These are phyloP conservation scores for Brachionus plicatilis DNA, from an alignment of 1,140 invertebrate genomes.

Conservation along the genomic window DNA sequence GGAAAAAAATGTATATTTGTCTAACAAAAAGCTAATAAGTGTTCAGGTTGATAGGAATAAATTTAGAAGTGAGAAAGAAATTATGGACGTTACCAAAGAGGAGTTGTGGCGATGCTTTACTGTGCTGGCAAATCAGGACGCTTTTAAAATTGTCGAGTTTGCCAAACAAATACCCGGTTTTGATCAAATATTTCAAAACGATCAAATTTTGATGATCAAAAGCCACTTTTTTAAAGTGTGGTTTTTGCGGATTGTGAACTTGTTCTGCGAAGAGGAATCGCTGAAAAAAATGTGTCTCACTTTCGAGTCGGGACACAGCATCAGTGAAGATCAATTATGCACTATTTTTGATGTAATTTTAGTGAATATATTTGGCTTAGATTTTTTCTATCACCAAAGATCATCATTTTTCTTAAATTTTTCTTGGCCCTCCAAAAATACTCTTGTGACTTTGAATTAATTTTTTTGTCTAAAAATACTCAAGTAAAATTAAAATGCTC, in stretches of 20 bases:
- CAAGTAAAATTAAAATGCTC: too few relatives aligned
- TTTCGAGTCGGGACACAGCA: not conserved
- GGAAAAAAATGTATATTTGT: not conserved
- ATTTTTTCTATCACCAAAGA: too few relatives aligned
- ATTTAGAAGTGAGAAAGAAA: not conserved
- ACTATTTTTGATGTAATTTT: not conserved
- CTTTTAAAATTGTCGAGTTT: conserved; percentile 18
- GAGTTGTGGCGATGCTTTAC: conserved; percentile 9
- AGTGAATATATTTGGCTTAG: not conserved
- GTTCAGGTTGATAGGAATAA: not conserved
- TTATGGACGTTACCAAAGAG: not conserved
- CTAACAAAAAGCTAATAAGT: not conserved
- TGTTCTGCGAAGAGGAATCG: not conserved
- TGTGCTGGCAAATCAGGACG: not conserved
- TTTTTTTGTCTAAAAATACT: too few relatives aligned
- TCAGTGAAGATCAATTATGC: not conserved
- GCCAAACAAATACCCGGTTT: conserved; percentile 27
- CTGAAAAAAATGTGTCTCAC: not conserved
- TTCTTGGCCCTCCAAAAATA: too few relatives aligned
- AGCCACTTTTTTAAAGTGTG: not conserved
- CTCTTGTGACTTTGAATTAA: too few relatives aligned
- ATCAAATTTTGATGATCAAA: conserved; percentile 15
- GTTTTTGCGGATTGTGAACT: not conserved
- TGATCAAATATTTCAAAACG: not conserved
- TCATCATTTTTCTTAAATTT: too few relatives aligned